Conservation (phyloP, 2,888 invertebrate genomes). For the Pristionchus fissidentatus region DNA sequence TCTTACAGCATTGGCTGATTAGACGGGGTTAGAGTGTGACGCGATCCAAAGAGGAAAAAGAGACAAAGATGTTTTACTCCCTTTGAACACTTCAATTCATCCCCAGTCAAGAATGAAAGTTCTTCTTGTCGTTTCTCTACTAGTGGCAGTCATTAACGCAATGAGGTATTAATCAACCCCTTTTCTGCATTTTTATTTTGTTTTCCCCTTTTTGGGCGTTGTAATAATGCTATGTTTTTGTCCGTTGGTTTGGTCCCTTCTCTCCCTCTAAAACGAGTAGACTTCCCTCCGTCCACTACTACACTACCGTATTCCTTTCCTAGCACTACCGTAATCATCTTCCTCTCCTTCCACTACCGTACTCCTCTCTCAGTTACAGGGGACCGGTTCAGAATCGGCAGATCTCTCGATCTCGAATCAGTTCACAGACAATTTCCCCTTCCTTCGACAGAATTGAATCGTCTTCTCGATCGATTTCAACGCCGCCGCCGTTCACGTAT, state of each 20-base stretch:
- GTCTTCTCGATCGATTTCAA: neutral
- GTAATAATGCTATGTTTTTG: neutral
- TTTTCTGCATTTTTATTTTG: too few relatives aligned
- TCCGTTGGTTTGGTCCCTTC: neutral
- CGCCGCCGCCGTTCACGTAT: slow-evolving; percentile 35
- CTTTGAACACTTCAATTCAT: neutral
- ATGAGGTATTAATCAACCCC: slow-evolving; percentile 1
- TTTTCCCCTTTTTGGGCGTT: too few relatives aligned
- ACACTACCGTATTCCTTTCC: too few relatives aligned
- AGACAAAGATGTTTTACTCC: slow-evolving; percentile 38
- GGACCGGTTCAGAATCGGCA: slow-evolving; percentile 7
- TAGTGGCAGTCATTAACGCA: neutral
- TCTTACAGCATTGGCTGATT: slow-evolving; percentile 41
- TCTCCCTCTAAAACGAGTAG: neutral
- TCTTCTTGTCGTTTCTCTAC: neutral
- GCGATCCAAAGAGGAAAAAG: too few relatives aligned
- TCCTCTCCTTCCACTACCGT: too few relatives aligned
- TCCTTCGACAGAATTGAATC: neutral
- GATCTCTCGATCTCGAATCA: slow-evolving; percentile 26
- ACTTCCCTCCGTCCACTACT: neutral
- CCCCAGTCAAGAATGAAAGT: slow-evolving; percentile 1
- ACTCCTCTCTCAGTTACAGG: slow-evolving; percentile 38
- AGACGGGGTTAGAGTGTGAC: slow-evolving; percentile 19
- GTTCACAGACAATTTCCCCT: neutral
- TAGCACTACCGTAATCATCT: too few relatives aligned